These are phyloP conservation scores for Actinernus sp. DNA, from an alignment of 92 coral and sea anemone species.

Conservation along the genomic window DNA sequence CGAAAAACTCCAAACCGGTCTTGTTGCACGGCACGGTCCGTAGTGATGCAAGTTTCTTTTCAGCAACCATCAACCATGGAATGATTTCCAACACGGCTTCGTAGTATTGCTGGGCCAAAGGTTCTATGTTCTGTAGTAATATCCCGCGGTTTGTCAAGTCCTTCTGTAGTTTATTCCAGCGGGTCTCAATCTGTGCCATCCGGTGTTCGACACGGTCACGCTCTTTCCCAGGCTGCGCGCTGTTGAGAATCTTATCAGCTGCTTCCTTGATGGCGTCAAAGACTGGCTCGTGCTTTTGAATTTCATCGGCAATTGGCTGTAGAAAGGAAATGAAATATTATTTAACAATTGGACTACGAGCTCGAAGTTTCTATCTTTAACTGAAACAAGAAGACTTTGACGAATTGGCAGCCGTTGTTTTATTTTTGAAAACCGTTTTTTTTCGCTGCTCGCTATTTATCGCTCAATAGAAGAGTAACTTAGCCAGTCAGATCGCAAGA, in stretches of 20 bases:
- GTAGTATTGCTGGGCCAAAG: conserved; percentile 79
- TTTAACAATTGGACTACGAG: too few species aligned
- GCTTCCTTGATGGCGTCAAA: conserved; percentile 72
- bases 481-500: too few species aligned
- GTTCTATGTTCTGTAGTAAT: conserved; percentile 81
- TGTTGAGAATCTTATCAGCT: conserved; percentile 72
- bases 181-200: conserved; percentile 63
- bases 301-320: conserved; percentile 84
- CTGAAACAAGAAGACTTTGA: too few species aligned
- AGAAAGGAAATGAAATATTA: conserved; percentile 7
- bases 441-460: too few species aligned
- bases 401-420: too few species aligned
- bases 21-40: conserved; percentile 81
- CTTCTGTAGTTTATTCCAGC: conserved; percentile 83
- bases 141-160: conserved; percentile 74
- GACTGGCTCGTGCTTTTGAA: conserved; percentile 85
- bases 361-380: too few species aligned
- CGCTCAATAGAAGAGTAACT: too few species aligned
- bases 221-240: conserved; percentile 80
- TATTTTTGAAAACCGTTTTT: too few species aligned
- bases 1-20: conserved; percentile 70
- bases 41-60: conserved; percentile 71
- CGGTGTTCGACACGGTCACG: conserved; percentile 84
- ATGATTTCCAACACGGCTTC: conserved; percentile 66
- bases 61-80: conserved; percentile 82